Evolutionary conservation across 2,113 vertebrate species (phyloP).

Genomic region (Passerina amoena): DNA sequence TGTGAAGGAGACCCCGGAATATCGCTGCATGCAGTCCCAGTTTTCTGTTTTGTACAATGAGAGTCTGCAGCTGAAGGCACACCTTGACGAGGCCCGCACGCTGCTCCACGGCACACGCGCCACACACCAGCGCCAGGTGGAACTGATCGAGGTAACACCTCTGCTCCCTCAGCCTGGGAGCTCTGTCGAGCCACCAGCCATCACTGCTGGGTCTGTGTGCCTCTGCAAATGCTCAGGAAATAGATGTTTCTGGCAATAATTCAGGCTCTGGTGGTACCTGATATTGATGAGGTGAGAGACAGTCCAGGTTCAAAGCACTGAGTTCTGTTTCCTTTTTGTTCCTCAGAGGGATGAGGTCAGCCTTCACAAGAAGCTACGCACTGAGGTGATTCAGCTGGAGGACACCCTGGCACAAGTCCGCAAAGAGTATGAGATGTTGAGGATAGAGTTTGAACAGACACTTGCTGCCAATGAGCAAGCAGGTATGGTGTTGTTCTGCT

Average conservation of each 20-base stretch:
- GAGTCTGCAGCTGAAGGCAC: conserved; percentile 91
- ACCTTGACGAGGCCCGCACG: conserved; percentile 91
- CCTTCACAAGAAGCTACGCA: conserved; percentile 93
- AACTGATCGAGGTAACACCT: conserved; percentile 88
- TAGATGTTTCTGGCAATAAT: not conserved
- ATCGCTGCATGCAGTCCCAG: conserved; percentile 96
- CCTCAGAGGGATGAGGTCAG: conserved; percentile 91
- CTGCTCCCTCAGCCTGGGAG: not conserved
- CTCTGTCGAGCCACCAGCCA: rapidly evolving
- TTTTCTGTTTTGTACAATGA: conserved; percentile 97
- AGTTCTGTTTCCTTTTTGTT: not conserved
- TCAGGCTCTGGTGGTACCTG: not conserved
- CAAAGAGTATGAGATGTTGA: conserved; percentile 97
- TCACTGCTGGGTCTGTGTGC: not conserved
- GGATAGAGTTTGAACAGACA: conserved; percentile 97
- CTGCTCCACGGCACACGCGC: conserved; percentile 90
- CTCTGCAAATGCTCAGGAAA: not conserved
- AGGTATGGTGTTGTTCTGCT: conserved; percentile 71
- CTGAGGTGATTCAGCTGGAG: conserved; percentile 97
- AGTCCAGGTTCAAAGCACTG: not conserved
- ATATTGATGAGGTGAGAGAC: not conserved
- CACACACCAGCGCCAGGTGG: conserved; percentile 91
- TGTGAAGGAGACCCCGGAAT: conserved; percentile 92
- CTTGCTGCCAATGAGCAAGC: conserved; percentile 98
- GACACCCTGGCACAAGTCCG: conserved; percentile 95